Evolutionary conservation across 2,797 vertebrate species (phyloP), one percentile per base, ranked within the genome.

Genomic region (Ispidina picta): DNA sequence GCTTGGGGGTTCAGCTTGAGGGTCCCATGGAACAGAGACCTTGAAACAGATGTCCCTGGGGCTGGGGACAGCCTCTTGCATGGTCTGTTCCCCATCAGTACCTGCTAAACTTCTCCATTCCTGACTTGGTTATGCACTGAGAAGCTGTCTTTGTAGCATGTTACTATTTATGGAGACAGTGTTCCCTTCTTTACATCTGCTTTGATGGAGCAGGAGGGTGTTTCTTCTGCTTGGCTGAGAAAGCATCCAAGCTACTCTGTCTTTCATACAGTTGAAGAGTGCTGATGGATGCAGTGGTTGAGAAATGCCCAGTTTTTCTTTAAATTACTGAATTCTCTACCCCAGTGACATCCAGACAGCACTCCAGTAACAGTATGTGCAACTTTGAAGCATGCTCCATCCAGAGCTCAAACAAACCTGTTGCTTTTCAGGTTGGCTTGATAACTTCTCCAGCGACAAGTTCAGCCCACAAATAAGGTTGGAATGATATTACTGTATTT

Each of bases 121-220:
- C n/a, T 0, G 0, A 65, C 35, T 25, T 75, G 76, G 13, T 58
- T 56, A 4, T n/a, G 39, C 12, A 25, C 22, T 1, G 2, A 64
- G 69, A 55, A 80, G 46, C 16, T 2, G 2, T 9, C 12, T 54
- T 37, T 9, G 11, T 35, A 28, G 14, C 17, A 10, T 11, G 25
- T 44, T 21, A 4, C 41, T 2, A 0, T 66, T 64, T 70, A 43
- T 91, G 73, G 29, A 29, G 15, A 5, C 2, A 15, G 9, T 1
- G 0, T 65, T 85, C 12, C 17, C 28, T 74, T 59, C 59, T 25
- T 75, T n/a, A 15, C 1, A 0, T 51, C 41, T 71, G 29, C 44
- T 54, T 37, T 49, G 18, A 3, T 31, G 59, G 16, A 89, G 26
- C 17, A 71, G 28, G 8, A 91, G 31, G 9, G 2, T 26, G 7